A percentile compares a stretch with the other conserved stretches of the same genome.
phyloP scores from a whole-genome alignment of 1,140 invertebrate species.

The Zelostemma sp. region DNA sequence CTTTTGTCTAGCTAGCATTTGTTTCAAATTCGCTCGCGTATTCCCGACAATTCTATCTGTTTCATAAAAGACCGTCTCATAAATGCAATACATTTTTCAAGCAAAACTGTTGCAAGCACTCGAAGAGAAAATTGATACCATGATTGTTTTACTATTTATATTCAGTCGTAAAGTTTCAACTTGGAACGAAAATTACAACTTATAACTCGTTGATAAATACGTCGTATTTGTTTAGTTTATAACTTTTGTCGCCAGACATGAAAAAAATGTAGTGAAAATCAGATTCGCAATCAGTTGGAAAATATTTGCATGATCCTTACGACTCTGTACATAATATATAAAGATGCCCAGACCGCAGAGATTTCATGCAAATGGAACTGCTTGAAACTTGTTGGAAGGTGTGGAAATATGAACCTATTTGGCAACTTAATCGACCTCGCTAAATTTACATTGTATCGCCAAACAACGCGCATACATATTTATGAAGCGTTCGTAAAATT shows the following conservation, averaged over 20 bases:
- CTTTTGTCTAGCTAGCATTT: constrained; percentile 24
- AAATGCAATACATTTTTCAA: no score
- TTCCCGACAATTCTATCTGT: background rate
- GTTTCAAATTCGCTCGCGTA: background rate
- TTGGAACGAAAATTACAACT: no score
- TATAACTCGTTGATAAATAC: no score
- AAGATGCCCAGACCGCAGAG: constrained; percentile 16
- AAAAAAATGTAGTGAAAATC: no score
- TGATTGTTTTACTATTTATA: no score
- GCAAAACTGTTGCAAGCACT: no score
- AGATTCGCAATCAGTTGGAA: background rate
- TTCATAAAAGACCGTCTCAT: no score
- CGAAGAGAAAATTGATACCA: no score
- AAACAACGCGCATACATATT: constrained; percentile 33
- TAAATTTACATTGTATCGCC: constrained; percentile 40
- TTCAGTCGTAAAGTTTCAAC: no score
- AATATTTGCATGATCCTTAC: background rate
- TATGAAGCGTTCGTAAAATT: constrained; percentile 39
- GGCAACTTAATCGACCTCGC: constrained; percentile 32
- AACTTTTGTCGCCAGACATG: no score
- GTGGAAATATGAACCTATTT: constrained; percentile 39
- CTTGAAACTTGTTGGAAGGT: constrained; percentile 33
- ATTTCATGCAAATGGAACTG: constrained; percentile 36
- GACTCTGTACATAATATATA: background rate
- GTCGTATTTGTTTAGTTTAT: no score